Evolutionary conservation across 2,888 invertebrate species (phyloP), one percentile per base, ranked within the genome.

Genomic region (Eupithecia subumbrata): DNA sequence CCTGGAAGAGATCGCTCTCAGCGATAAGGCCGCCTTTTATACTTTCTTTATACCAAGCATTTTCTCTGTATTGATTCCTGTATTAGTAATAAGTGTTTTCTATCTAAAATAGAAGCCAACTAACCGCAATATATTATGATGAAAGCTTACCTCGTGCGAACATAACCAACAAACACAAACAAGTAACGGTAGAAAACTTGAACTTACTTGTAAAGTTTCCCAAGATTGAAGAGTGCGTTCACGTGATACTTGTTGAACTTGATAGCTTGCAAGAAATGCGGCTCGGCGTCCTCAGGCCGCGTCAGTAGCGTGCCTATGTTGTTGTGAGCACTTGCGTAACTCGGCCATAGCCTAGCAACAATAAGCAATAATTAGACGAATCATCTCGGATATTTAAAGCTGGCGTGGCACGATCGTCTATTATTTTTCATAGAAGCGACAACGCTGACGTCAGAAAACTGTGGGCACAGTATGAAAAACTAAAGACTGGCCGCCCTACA

Each of bases 291-390:
- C 43, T 96, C 95, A 40, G 93, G 90, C 43, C 96, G 96, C 9
- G 95, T 93, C 75, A 97, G 95, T 63, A 98, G 90, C 0, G 98
- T 98, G 30, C 98, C 98, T 75, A 98, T 95, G 91, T 98, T 98
- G 91, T 98, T 98, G 92, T 98, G 97, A 5, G 98, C 98, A 85
- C 98, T 98, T 30, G 98, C 97, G 88, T 98, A 97, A 9, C 96
- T 96, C 30, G 98, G 97, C 97, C 97, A 98, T 78, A 98, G 92
- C 89, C 98, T 98, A 18, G n/a, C 14, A 70, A 60, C 25, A 60
- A 60, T 12, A 56, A 12, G 52, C 16, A 52, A 56, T 22, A n/a
- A 56, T 5, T 56, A 3, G 12, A 22, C 9, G 22, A 22, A 14
- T n/a, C 37, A 52, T n/a, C 11, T 52, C 8, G 9, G 4, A 12